Evolutionary conservation across 2,797 vertebrate species (phyloP).

Genomic region (Cossypha dichroa): DNA sequence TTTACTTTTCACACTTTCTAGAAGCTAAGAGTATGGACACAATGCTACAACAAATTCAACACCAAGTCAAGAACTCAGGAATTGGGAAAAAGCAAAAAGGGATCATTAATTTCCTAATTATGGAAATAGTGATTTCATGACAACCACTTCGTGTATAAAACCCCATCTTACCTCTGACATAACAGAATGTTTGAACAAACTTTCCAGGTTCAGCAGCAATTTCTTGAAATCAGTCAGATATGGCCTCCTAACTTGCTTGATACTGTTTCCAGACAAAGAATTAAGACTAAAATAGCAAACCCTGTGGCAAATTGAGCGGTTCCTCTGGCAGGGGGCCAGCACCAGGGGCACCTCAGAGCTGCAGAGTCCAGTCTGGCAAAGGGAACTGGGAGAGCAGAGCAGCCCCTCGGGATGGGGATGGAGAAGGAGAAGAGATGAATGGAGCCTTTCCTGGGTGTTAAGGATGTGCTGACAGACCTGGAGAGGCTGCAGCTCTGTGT

Average conservation of each 20-base stretch:
- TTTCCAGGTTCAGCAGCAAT: background rate
- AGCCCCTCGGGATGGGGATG: fast-evolving
- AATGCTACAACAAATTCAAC: background rate
- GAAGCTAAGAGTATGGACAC: fast-evolving
- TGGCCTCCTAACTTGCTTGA: background rate
- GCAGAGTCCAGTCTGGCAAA: background rate
- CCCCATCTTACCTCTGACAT: background rate
- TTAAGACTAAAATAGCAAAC: slow-evolving; percentile 29
- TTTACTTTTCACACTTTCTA: background rate
- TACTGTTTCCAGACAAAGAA: background rate
- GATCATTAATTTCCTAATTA: background rate
- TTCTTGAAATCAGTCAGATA: background rate
- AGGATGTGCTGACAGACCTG: slow-evolving; percentile 38
- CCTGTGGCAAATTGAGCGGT: background rate
- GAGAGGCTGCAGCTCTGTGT: background rate
- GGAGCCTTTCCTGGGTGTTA: background rate
- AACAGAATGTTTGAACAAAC: background rate
- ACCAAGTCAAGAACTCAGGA: background rate
- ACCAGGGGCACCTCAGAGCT: background rate
- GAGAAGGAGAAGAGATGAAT: background rate
- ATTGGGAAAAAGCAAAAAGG: background rate
- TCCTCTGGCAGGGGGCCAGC: background rate
- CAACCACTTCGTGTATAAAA: fast-evolving
- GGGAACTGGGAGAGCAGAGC: background rate
- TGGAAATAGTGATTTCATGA: background rate